phyloP scores from a whole-genome alignment of 2,797 vertebrate species.

The Micromesistius poutassou region DNA sequence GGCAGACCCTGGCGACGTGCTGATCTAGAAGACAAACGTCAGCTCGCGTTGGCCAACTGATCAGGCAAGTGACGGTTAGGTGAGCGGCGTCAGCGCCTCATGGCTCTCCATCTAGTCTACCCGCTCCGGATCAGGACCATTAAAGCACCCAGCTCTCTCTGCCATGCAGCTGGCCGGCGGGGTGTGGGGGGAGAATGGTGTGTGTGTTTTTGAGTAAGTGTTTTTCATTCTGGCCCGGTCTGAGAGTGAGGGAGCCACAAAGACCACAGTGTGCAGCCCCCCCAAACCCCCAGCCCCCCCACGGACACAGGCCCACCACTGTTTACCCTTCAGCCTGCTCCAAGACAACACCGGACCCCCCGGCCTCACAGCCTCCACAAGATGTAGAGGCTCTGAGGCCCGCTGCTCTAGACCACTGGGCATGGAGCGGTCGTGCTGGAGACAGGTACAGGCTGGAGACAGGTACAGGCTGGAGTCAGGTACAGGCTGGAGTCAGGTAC shows the following conservation, averaged over 20 bases:
- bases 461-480: too few relatives aligned
- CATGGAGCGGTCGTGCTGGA: not conserved
- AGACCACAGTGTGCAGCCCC: conserved; percentile 58
- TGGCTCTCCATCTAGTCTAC: conserved; percentile 19
- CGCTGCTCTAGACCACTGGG: not conserved
- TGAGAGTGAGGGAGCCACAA: conserved; percentile 49
- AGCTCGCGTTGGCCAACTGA: not conserved
- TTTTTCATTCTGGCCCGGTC: conserved; percentile 45
- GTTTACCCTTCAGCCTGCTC: conserved; percentile 48
- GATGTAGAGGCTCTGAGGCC: conserved; percentile 22
- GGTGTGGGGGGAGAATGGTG: not conserved
- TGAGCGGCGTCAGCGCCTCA: not conserved
- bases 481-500: too few relatives aligned
- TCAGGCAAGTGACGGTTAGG: not conserved
- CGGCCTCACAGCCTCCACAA: conserved; percentile 25
- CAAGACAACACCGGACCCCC: conserved; percentile 35
- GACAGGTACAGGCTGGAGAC: too few relatives aligned
- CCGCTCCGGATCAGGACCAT: not conserved
- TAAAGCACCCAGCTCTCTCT: conserved; percentile 15
- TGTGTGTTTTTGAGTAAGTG: conserved; percentile 37
- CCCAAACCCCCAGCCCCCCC: conserved; percentile 9
- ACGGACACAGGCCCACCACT: conserved; percentile 59
- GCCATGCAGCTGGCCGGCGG: not conserved
- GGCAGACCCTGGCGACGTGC: not conserved
- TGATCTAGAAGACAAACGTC: not conserved